Base-by-base conservation (phyloP, 1,140 invertebrate species). In the Euglossa dilemma region DNA sequence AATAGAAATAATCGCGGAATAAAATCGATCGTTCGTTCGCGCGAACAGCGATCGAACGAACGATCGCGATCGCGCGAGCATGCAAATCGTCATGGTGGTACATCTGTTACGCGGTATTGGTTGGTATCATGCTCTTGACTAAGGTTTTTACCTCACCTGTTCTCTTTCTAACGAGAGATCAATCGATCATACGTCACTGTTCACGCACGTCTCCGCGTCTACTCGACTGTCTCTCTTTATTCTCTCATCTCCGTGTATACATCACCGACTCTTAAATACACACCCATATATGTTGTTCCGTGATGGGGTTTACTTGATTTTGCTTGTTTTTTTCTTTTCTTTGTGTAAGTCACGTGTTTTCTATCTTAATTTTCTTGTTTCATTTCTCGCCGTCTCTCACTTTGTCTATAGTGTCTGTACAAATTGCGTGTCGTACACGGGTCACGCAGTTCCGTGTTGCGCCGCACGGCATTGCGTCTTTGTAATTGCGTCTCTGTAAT, bases 261-360 rank as follows among this genome's bases (percentile, higher is more conserved):
- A 20, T 85, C 64, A 77, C 28, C 66, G 67, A 28, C 36, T 52
- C 69, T 85, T 70, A 82, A 71, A 57, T 61, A 85, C 52, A 70
- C 54, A 67, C 56, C 87, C 87, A 61, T 84, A 23, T 64, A 73
- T 66, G 70, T 85, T 87, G 82, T 92, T 90, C 85, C 84, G 52
- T 56, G 25, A 92, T 91, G 90, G 91, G 90, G 91, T 91, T 92
- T 91, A 94, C 91, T 94, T 93, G 90, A 93, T 92, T 93, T 92
- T 92, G 90, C 91, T 92, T 84, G 84, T 89, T 87, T 92, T 91
- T 91, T 89, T 90, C 91, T 91, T 86, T 85, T 88, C 86, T 92
- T 80, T 73, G 56, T 63, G 59, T 74, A 80, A 74, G 52, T 54
- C 70, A 74, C 70, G 72, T 82, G 72, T 82, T 67, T n/a, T 80